phyloP scores from a whole-genome alignment of 2,113 vertebrate genomes.

The Mesitornis unicolor region DNA sequence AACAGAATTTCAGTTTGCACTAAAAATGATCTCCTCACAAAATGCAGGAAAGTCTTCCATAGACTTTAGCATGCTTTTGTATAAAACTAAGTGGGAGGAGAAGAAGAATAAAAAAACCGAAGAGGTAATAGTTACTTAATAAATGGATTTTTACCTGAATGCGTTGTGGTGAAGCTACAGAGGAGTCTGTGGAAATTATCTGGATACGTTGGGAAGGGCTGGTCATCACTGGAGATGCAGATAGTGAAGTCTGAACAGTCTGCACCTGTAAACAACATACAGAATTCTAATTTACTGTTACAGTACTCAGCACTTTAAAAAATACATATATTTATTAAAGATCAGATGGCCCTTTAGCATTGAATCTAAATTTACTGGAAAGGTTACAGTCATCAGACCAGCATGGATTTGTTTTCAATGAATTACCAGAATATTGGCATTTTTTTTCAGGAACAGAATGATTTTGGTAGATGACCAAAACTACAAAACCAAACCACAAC shows the following conservation, averaged over 20 bases:
- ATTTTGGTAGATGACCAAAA: not conserved
- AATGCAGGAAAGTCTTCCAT: not conserved
- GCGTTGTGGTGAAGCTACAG: conserved; percentile 85
- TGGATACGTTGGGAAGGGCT: conserved; percentile 92
- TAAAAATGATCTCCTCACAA: not conserved
- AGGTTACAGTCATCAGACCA: not conserved
- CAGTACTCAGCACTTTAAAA: not conserved
- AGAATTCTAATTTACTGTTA: not conserved
- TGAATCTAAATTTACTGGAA: not conserved
- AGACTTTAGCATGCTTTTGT: not conserved
- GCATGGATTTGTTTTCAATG: not conserved
- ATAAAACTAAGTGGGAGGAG: not conserved
- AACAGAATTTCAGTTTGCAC: not conserved
- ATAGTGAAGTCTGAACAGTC: conserved; percentile 73
- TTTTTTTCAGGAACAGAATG: not conserved
- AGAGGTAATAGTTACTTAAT: not conserved
- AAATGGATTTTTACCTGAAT: conserved; percentile 83
- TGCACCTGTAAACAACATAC: conserved; percentile 65
- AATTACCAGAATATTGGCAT: not conserved
- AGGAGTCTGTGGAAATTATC: conserved; percentile 89
- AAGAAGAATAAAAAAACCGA: not conserved
- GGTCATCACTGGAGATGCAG: conserved; percentile 90
- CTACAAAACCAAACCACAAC: not conserved
- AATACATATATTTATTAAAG: not conserved
- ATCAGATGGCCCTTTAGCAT: not conserved